phyloP scores from a whole-genome alignment of 1,140 invertebrate species.

The Melanaphis sacchari region DNA sequence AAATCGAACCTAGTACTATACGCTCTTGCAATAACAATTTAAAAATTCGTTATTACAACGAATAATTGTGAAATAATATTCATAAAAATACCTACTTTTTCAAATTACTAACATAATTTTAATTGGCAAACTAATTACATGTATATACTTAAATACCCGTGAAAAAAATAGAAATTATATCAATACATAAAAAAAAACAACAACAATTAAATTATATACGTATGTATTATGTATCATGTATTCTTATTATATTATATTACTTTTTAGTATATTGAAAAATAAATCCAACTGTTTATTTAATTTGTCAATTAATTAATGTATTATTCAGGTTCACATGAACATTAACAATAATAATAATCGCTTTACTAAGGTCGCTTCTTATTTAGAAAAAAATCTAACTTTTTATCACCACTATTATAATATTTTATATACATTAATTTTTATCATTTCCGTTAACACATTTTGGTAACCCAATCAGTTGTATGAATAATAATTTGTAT shows the following conservation, averaged over 20 bases:
- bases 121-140: neutral
- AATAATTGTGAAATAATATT: neutral
- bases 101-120: neutral
- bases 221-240: neutral
- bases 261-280: neutral
- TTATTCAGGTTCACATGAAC: neutral
- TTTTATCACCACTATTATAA: neutral
- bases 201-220: neutral
- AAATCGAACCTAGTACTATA: neutral
- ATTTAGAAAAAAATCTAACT: neutral
- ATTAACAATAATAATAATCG: neutral
- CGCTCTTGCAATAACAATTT: neutral
- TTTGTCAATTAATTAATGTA: neutral
- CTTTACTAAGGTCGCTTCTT: neutral
- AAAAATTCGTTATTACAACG: neutral
- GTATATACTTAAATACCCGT: neutral
- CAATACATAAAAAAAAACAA: too few species aligned
- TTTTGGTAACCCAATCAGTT: neutral
- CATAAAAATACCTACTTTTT: neutral
- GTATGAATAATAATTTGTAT: neutral
- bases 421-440: constrained; percentile 4
- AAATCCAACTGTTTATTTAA: neutral
- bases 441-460: constrained; percentile 27
- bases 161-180: neutral
- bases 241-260: neutral